A percentile compares a stretch with the other conserved stretches of the same genome.
Conservation (phyloP, 2,113 vertebrate species). For the Rissa tridactyla region DNA sequence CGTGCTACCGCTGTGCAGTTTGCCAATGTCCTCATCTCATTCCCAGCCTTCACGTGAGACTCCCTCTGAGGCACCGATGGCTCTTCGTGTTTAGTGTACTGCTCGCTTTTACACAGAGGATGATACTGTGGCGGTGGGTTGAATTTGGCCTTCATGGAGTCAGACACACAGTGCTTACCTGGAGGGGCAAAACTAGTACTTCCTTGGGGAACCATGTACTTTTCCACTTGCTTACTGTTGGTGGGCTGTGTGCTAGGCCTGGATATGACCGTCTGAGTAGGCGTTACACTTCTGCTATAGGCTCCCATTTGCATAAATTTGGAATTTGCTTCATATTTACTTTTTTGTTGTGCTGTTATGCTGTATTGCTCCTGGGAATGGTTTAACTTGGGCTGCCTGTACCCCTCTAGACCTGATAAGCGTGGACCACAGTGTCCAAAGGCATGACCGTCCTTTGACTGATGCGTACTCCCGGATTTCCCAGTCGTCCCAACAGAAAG, state of each 20-base stretch:
- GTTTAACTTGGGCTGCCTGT: slow-evolving; percentile 67
- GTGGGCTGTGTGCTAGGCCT: slow-evolving; percentile 62
- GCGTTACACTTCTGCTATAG: slow-evolving; percentile 69
- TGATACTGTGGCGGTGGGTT: slow-evolving; percentile 57
- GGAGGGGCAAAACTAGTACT: slow-evolving; percentile 72
- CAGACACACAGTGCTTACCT: slow-evolving; percentile 79
- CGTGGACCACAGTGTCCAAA: slow-evolving; percentile 39
- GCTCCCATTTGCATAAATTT: slow-evolving; percentile 63
- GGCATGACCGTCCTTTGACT: slow-evolving; percentile 34
- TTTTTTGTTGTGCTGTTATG: slow-evolving; percentile 58
- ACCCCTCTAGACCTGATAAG: slow-evolving; percentile 47
- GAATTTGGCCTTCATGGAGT: slow-evolving; percentile 75
- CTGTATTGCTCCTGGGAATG: slow-evolving; percentile 63
- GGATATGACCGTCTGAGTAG: slow-evolving; percentile 57
- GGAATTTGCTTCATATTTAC: slow-evolving; percentile 76
- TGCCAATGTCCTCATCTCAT: slow-evolving; percentile 67
- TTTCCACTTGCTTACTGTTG: slow-evolving; percentile 73
- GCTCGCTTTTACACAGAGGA: slow-evolving; percentile 60
- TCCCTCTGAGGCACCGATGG: slow-evolving; percentile 70
- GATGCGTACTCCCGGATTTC: slow-evolving; percentile 32
- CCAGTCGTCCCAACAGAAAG: slow-evolving; percentile 4
- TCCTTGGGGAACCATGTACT: slow-evolving; percentile 66
- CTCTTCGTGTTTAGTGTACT: slow-evolving; percentile 58
- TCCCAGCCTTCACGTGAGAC: slow-evolving; percentile 57
- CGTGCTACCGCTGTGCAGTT: slow-evolving; percentile 59